Conservation (phyloP, 92 coral and sea anemone genomes). For the Nematostella vectensis region DNA sequence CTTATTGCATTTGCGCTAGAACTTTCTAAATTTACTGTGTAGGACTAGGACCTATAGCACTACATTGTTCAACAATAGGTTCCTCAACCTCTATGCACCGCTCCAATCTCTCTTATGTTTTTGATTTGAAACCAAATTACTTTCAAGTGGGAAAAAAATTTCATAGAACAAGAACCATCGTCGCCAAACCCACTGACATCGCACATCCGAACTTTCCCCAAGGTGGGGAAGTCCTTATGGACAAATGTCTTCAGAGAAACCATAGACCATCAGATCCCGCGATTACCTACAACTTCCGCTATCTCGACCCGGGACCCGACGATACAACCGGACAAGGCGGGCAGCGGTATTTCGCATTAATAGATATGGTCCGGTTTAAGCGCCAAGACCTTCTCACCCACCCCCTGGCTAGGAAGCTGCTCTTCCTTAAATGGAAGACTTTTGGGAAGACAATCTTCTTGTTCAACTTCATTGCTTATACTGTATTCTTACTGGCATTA, state of each 20-base stretch:
- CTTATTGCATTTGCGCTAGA: too few species aligned
- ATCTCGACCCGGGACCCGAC: slow-evolving; percentile 86
- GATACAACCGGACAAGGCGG: slow-evolving; percentile 25
- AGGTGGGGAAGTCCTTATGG: slow-evolving; percentile 69
- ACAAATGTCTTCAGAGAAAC: slow-evolving; percentile 54
- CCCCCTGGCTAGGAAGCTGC: slow-evolving; percentile 63
- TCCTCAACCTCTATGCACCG: too few species aligned
- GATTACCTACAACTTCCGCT: slow-evolving; percentile 59
- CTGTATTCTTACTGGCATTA: slow-evolving; percentile 35
- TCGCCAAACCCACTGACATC: slow-evolving; percentile 47
- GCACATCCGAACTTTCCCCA: slow-evolving; percentile 63
- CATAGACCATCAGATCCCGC: slow-evolving; percentile 24
- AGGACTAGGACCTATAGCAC: too few species aligned
- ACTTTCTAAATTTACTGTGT: too few species aligned
- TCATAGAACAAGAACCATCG: slow-evolving; percentile 20
- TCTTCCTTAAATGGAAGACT: slow-evolving; percentile 63
- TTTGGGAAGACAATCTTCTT: slow-evolving; percentile 57
- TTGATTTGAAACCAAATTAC: too few species aligned
- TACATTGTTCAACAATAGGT: too few species aligned
- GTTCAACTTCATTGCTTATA: slow-evolving; percentile 45
- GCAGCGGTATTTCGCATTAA: slow-evolving; percentile 54
- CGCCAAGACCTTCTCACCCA: slow-evolving; percentile 68
- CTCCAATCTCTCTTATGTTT: too few species aligned
- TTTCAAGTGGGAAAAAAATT: slow-evolving; percentile 54
- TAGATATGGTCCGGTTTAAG: slow-evolving; percentile 49